Percentiles rank a stretch among this genome's conserved stretches.
Evolutionary conservation across 2,888 invertebrate species (phyloP).

Genomic region (Hydrotaea diabolus): DNA sequence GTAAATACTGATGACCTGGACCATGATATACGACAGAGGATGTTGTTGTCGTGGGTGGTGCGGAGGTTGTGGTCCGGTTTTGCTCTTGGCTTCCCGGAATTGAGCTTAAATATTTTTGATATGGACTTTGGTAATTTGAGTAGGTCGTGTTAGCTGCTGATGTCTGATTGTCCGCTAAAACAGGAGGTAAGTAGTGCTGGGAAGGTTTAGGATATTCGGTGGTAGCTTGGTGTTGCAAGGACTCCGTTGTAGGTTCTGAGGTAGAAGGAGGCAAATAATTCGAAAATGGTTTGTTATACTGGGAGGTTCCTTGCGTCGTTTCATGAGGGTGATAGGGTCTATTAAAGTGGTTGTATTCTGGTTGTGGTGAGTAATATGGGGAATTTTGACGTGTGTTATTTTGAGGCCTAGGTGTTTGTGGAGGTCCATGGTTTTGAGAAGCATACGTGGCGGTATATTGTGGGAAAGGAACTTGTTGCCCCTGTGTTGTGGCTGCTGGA

Average conservation of each 20-base stretch:
- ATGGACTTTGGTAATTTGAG: not conserved
- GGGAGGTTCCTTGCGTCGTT: not conserved
- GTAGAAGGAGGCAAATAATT: not conserved
- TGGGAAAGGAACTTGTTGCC: too few relatives aligned
- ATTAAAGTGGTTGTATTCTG: too few relatives aligned
- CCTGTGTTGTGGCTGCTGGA: too few relatives aligned
- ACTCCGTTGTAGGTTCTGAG: not conserved
- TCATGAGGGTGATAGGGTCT: too few relatives aligned
- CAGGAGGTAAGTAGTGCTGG: not conserved
- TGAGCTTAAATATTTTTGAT: not conserved
- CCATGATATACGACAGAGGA: constrained; percentile 3
- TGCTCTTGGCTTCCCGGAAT: not conserved
- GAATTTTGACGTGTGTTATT: not conserved
- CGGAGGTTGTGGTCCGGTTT: not conserved
- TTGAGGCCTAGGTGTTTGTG: not conserved
- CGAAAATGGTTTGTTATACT: not conserved
- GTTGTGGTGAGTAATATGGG: too few relatives aligned
- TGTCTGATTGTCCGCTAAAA: not conserved
- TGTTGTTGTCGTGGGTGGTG: not conserved
- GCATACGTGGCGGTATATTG: not conserved
- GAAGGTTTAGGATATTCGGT: not conserved
- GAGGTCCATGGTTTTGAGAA: not conserved
- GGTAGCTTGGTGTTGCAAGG: not conserved
- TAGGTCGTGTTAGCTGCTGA: not conserved
- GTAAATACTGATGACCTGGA: constrained; percentile 5